Evolutionary conservation across 1,140 invertebrate species (phyloP), one percentile per base, ranked within the genome.

Genomic region (Vollenhovia emeryi): DNA sequence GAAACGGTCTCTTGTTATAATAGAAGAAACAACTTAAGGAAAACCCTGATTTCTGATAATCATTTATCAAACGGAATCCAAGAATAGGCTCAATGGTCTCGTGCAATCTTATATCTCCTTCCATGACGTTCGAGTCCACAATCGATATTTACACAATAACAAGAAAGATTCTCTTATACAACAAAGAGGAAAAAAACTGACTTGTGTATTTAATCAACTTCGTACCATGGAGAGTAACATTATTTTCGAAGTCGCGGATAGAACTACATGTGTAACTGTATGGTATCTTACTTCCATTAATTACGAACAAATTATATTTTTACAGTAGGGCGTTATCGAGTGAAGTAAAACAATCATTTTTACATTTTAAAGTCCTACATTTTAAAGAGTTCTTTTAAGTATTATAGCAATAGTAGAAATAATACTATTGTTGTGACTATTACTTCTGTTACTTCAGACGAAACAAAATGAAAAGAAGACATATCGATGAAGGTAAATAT

Each of bases 401-500:
- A 52, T 21, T 4, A 7, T 33, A 64, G 11, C 2, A 21, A 9
- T 21, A 21, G 1, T 5, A 21, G n/a, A 21, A 4, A 36, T 64
- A 48, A 68, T 48, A 71, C 33, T 24, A 45, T 69, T 45, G 21
- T 43, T 30, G 30, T 73, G 24, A 48, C 3, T 1, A 7, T 33
- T 27, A 48, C 5, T 48, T 71, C 3, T 3, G n/a, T n/a, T 9
- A 55, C 0, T 7, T 40, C 8, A 59, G 3, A 36, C n/a, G n/a
- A 40, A 40, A 9, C 18, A 30, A 48, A 33, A 57, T 3, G 7
- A 8, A 30, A 9, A 76, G 62, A 30, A 24, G 15, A 13, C 83
- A 89, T 45, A 89, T 90, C 27, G 76, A 87, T 6, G 86, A 90
- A 18, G 59, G 89, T 90, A 59, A 86, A 59, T 1, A 76, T 2